These are phyloP conservation scores for Cyclophora albipunctata DNA, from an alignment of 2,888 invertebrate species.

Conservation along the genomic window DNA sequence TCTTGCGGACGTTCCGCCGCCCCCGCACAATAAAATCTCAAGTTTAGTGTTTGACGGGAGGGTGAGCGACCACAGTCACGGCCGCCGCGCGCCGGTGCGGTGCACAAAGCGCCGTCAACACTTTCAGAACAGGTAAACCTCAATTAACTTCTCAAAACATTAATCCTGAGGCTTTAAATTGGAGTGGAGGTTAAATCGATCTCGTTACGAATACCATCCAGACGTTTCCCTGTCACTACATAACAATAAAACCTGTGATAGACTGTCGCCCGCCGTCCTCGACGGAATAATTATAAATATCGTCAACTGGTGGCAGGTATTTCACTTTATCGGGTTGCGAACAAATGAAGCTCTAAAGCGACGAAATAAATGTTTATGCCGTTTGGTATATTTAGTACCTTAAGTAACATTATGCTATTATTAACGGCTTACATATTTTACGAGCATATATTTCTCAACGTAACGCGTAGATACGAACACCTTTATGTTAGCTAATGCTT, in stretches of 20 bases:
- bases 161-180: conserved; percentile 30
- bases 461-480: no score
- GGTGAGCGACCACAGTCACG: conserved; percentile 68
- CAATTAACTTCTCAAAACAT: conserved; percentile 62
- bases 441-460: no score
- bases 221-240: conserved; percentile 46
- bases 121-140: conserved; percentile 59
- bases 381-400: no score
- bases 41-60: conserved; percentile 46
- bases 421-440: no score
- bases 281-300: conserved; percentile 22
- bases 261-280: conserved; percentile 39
- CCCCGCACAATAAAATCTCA: conserved; percentile 56
- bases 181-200: conserved; percentile 33
- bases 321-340: no score
- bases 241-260: conserved; percentile 50
- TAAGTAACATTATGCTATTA: no score
- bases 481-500: no score
- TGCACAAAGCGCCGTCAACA: conserved; percentile 51
- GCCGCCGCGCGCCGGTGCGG: conserved; percentile 39
- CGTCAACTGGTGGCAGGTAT: not conserved
- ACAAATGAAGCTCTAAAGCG: no score
- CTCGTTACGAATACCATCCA: conserved; percentile 46
- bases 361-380: no score
- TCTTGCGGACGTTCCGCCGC: conserved; percentile 49